phyloP scores from a whole-genome alignment of 2,113 vertebrate genomes.

The Eurypyga helias region DNA sequence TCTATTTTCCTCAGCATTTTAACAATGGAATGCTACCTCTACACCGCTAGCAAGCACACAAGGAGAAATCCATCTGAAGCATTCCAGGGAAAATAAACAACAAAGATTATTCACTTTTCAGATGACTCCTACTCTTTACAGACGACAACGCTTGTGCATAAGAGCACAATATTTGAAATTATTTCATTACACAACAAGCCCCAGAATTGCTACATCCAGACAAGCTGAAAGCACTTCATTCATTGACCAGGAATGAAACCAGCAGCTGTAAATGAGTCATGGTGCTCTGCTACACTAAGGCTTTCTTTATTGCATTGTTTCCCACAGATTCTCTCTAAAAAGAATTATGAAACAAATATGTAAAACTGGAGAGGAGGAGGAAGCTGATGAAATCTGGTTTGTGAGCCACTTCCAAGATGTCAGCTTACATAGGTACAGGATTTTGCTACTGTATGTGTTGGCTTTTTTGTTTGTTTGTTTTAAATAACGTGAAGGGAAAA shows the following conservation, averaged over 20 bases:
- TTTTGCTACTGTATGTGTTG: neutral
- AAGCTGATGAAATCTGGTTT: conserved; percentile 23
- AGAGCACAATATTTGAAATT: neutral
- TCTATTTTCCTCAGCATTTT: neutral
- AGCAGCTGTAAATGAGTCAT: conserved; percentile 66
- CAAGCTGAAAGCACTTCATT: conserved; percentile 43
- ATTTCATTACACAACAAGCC: conserved; percentile 6
- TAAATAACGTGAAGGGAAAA: neutral
- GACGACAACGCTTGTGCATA: neutral
- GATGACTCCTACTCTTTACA: neutral
- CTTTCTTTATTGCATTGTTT: conserved; percentile 34
- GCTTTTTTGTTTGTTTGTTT: neutral
- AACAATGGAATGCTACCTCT: neutral
- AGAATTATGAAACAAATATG: conserved; percentile 11
- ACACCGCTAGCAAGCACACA: neutral
- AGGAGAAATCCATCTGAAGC: neutral
- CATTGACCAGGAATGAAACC: conserved; percentile 30
- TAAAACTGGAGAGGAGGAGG: conserved; percentile 14
- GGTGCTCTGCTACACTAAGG: neutral
- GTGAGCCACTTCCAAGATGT: neutral
- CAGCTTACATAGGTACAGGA: neutral
- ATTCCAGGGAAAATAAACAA: neutral
- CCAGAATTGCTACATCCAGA: neutral
- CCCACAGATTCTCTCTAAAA: conserved; percentile 4
- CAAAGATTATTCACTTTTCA: neutral